A percentile compares a stretch with the other conserved stretches of the same genome.
phyloP scores from a whole-genome alignment of 2,888 invertebrate genomes.

The Drosophila anomalipes region DNA sequence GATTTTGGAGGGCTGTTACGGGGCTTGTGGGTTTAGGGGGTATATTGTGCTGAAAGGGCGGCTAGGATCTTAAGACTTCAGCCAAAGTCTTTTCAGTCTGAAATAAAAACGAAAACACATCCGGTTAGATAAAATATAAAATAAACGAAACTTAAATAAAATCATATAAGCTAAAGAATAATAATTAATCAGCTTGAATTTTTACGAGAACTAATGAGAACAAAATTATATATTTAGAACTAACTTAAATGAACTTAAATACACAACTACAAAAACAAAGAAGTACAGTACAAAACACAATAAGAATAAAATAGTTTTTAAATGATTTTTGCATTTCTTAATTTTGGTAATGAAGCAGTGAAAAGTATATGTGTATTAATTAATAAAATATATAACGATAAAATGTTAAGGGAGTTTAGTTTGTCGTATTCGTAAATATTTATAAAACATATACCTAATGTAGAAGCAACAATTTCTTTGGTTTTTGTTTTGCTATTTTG shows the following conservation, averaged over 20 bases:
- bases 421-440: background rate
- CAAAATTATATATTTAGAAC: background rate
- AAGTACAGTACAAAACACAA: background rate
- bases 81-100: slow-evolving; percentile 92
- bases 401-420: background rate
- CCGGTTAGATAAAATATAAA: slow-evolving; percentile 32
- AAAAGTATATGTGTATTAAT: background rate
- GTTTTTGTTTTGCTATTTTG: slow-evolving; percentile 20
- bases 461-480: slow-evolving; percentile 62
- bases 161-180: background rate
- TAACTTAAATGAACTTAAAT: background rate
- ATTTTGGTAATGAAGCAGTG: background rate
- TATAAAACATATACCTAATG: slow-evolving; percentile 21
- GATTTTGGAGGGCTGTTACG: slow-evolving; percentile 8
- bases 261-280: background rate
- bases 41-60: slow-evolving; percentile 50
- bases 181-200: background rate
- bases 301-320: background rate
- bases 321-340: background rate
- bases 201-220: background rate
- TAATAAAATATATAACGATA: background rate
- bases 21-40: slow-evolving; percentile 10
- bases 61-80: slow-evolving; percentile 87
- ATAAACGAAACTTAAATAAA: slow-evolving; percentile 14
- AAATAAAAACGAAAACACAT: slow-evolving; percentile 22